A percentile compares a stretch with the other conserved stretches of the same genome.
These are phyloP conservation scores for Hypothenemus hampei DNA, from an alignment of 1,140 invertebrate species.

Conservation along the genomic window DNA sequence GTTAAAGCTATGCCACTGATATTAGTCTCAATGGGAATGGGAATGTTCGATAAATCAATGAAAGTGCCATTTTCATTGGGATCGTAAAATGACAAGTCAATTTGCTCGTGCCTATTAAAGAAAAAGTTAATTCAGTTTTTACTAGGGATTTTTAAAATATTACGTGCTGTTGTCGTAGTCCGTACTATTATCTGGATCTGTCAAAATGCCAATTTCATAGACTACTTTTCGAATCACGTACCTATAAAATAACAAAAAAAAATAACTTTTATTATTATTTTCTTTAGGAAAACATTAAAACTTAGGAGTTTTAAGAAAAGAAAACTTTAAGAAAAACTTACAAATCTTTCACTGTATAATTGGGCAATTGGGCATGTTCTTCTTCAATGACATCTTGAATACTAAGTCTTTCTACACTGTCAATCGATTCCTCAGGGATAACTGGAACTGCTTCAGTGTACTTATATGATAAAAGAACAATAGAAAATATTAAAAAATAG, in stretches of 20 bases:
- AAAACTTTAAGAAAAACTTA: background rate
- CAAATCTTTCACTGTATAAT: too few relatives aligned
- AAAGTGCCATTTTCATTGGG: constrained; percentile 47
- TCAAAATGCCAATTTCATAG: constrained; percentile 56
- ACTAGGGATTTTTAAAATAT: background rate
- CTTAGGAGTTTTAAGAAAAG: too few relatives aligned
- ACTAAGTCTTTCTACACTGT: background rate
- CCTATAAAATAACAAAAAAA: constrained; percentile 36
- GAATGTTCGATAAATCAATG: constrained; percentile 50
- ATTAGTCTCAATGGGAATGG: constrained; percentile 51
- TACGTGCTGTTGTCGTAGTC: constrained; percentile 42
- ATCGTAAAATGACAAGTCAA: constrained; percentile 53
- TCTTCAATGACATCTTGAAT: background rate
- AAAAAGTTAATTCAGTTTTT: background rate
- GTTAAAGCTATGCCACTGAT: constrained; percentile 50
- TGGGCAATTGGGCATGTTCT: background rate
- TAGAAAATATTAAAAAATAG: background rate
- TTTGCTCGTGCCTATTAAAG: constrained; percentile 48
- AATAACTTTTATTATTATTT: background rate
- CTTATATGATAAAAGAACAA: background rate
- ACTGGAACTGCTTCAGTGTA: background rate
- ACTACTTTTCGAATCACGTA: constrained; percentile 55
- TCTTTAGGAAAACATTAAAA: too few relatives aligned
- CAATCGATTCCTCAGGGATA: background rate
- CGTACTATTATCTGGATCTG: constrained; percentile 47